Base-by-base conservation (phyloP, 2,888 invertebrate genomes). In the Drosophila bunnanda region DNA sequence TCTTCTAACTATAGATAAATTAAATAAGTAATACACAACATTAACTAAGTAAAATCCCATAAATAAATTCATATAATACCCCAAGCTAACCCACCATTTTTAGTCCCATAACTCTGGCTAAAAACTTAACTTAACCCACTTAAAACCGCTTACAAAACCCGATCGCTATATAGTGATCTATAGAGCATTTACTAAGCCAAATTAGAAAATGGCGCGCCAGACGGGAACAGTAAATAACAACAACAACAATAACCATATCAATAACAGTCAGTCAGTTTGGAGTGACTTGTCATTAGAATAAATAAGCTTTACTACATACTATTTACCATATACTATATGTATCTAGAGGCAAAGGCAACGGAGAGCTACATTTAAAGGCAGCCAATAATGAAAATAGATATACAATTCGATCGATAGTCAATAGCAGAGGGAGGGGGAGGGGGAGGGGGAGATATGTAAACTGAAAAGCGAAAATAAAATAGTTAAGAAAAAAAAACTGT, bases 401-500 rank as follows among this genome's bases (percentile, higher is more conserved):
- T 60, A 71, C 60, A 76, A 50, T 66, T 44, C 62, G 83, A 83
- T 88, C 78, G 83, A 82, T 75, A 70, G 82, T 81, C 85, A 73
- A 73, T 75, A 77, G 76, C 80, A 69, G 79, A 61, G 74, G 59
- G 59, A 79, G 77, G 77, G 64, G 74, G 59, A 25, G 2, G 25
- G 25, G 4, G 25, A 4, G 79, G 64, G 74, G 59, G 59, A 82
- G 77, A 77, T 79, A 79, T 88, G 82, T 71, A 76, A 85, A 79
- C 80, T 75, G 71, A 85, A 85, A 79, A 88, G 62, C 75, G 75
- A 70, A 74, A 73, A 82, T 67, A 78, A 66, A 60, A 78, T 55
- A 61, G 46, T 43, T 41, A 48, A 41, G 48, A 70, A 78, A 86
- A 78, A 86, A 90, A 88, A 90, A 91, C 89, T 90, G 90, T 89